Conservation (phyloP, 2,888 invertebrate genomes). For the Melangyna quadrimaculata region DNA sequence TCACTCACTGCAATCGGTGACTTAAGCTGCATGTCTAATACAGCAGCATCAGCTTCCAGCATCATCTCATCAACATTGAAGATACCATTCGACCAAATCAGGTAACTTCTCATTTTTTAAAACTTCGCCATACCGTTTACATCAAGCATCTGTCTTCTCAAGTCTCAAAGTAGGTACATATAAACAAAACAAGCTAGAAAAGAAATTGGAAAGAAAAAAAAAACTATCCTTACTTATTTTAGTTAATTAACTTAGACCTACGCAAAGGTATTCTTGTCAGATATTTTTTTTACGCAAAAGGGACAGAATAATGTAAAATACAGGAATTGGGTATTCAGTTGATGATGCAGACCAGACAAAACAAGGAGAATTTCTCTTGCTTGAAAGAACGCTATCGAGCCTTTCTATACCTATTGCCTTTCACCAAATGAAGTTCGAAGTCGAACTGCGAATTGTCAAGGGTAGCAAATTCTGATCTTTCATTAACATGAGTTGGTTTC, state of each 20-base stretch:
- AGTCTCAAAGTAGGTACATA: not conserved
- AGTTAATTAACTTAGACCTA: slow-evolving; percentile 57
- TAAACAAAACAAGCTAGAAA: not conserved
- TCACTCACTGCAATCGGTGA: slow-evolving; percentile 39
- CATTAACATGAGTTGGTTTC: no score
- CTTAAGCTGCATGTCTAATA: slow-evolving; percentile 53
- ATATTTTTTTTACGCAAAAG: slow-evolving; percentile 13
- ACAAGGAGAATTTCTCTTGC: slow-evolving; percentile 5
- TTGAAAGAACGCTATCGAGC: no score
- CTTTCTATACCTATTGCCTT: no score
- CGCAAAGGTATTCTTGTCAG: slow-evolving; percentile 36
- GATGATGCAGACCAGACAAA: not conserved
- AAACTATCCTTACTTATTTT: slow-evolving; percentile 37
- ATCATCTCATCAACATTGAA: not conserved
- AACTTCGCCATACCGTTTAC: slow-evolving; percentile 6
- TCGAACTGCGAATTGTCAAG: no score
- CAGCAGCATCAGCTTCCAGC: not conserved
- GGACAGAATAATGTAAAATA: not conserved
- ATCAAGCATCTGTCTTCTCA: slow-evolving; percentile 12
- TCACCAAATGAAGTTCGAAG: no score
- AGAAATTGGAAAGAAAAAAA: slow-evolving; percentile 6
- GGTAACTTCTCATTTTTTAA: slow-evolving; percentile 37
- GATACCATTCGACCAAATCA: slow-evolving; percentile 44
- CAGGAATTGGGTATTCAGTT: not conserved
- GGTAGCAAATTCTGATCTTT: no score